Base-by-base conservation (phyloP, 2,113 vertebrate genomes). In the Corythornis cristatus region DNA sequence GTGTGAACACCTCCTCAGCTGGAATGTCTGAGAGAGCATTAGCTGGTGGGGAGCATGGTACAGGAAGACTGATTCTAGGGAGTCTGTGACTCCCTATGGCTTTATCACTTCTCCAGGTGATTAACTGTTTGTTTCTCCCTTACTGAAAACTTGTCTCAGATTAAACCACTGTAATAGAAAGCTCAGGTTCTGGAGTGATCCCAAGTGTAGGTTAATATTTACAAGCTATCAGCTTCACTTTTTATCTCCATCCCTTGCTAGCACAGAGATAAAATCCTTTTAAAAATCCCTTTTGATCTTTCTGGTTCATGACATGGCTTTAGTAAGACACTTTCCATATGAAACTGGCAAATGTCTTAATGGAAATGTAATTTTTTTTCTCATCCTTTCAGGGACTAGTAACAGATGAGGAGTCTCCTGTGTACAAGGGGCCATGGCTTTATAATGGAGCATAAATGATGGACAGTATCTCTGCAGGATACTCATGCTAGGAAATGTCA, bases 241-340 rank as follows among this genome's bases (percentile, higher is more conserved):
- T 94, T 94, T 93, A 79, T 88, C 76, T 93, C 61, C 83, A 92
- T 94, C 71, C 64, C 50, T 89, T 94, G 81, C 94, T 89, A 83
- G 37, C 79, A 80, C 42, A 42, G 84, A 89, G 93, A 83, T 89
- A 88, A 95, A 93, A 81, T 93, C 72, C 68, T 78, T 95, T 95
- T 90, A 23, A 94, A 83, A 93, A 81, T 88, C 78, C 23, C 50
- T 94, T 96, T 90, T 93, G 82, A 95, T 96, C 89, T 94, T 93
- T 83, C 76, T 93, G 68, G 73, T 94, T 96, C 87, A 53, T 79
- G 72, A 77, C 83, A 43, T 78, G 85, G 60, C 67, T 78, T 89
- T 62, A 86, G 43, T 67, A 53, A 93, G 88, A 75, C 73, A 71
- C 58, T 90, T 93, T 83, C 79, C 70, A 23, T 85, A 66, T 93